Percentiles rank a stretch among this genome's conserved stretches.
Conservation (phyloP, 2,113 vertebrate species). For the Brachionichthys hirsutus region DNA sequence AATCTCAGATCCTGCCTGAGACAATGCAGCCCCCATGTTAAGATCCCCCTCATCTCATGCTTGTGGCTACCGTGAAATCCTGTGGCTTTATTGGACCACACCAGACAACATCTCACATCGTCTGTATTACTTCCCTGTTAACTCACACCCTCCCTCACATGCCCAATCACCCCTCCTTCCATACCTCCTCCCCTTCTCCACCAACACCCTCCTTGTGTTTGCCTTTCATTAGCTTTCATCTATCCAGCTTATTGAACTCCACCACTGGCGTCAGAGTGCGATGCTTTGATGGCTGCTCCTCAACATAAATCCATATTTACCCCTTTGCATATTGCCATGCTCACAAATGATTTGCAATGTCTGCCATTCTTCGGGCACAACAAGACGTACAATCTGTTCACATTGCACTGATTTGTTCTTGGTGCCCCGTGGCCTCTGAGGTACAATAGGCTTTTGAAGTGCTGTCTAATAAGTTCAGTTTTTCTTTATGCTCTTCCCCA, state of each 20-base stretch:
- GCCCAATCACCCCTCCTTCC: constrained; percentile 30
- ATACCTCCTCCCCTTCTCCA: constrained; percentile 45
- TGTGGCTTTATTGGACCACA: constrained; percentile 73
- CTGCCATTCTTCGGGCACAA: constrained; percentile 46
- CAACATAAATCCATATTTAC: constrained; percentile 78
- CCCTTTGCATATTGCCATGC: constrained; percentile 63
- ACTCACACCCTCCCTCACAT: constrained; percentile 10
- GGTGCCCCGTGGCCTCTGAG: constrained; percentile 11
- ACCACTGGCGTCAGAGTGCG: constrained; percentile 70
- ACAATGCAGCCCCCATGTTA: constrained; percentile 61
- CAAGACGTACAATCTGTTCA: constrained; percentile 22
- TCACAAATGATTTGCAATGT: constrained; percentile 66
- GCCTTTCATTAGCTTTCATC: constrained; percentile 83
- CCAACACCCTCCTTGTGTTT: constrained; percentile 67
- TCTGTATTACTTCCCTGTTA: constrained; percentile 48
- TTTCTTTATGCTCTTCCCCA: constrained; percentile 30
- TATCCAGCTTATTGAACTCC: constrained; percentile 76
- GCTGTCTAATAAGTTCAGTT: constrained; percentile 13
- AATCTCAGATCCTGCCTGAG: constrained; percentile 27
- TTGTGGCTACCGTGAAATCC: constrained; percentile 73
- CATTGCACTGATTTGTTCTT: constrained; percentile 17
- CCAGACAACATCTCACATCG: constrained; percentile 59
- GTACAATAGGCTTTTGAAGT: constrained; percentile 28
- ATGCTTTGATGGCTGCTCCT: constrained; percentile 72
- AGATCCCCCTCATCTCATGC: constrained; percentile 71